Conservation (phyloP, 2,797 vertebrate species). For the Urosaurus nigricauda region DNA sequence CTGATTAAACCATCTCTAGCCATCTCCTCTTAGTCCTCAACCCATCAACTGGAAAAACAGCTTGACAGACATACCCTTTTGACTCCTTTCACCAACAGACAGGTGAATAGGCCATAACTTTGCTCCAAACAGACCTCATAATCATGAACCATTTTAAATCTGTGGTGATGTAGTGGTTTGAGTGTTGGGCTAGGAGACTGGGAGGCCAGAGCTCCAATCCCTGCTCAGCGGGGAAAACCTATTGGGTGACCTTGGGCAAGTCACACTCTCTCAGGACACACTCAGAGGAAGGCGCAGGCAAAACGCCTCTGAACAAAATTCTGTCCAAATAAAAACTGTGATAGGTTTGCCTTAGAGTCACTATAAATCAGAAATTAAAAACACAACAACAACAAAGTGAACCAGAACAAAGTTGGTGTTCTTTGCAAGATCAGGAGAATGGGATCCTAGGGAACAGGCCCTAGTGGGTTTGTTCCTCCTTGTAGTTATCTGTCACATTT, state of each 20-base stretch:
- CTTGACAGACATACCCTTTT: background rate
- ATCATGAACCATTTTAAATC: background rate
- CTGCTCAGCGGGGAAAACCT: no score
- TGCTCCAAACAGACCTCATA: background rate
- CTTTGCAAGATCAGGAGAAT: background rate
- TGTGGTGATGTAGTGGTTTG: background rate
- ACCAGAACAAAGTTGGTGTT: background rate
- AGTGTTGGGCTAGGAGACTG: no score
- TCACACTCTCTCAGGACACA: no score
- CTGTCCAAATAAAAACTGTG: no score
- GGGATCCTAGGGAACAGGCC: background rate
- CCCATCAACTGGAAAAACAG: background rate
- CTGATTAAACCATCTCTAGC: background rate
- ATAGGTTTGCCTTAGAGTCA: no score
- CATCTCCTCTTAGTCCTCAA: background rate
- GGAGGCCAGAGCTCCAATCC: no score
- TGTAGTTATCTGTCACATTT: background rate
- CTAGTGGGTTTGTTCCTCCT: background rate
- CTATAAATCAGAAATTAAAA: background rate
- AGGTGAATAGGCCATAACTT: background rate
- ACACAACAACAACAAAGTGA: background rate
- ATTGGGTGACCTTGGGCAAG: no score
- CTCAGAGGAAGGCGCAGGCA: no score
- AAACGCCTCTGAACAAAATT: no score
- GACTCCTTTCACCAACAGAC: background rate